Conservation (phyloP, 2,797 vertebrate genomes). For the Typhlichthys subterraneus region DNA sequence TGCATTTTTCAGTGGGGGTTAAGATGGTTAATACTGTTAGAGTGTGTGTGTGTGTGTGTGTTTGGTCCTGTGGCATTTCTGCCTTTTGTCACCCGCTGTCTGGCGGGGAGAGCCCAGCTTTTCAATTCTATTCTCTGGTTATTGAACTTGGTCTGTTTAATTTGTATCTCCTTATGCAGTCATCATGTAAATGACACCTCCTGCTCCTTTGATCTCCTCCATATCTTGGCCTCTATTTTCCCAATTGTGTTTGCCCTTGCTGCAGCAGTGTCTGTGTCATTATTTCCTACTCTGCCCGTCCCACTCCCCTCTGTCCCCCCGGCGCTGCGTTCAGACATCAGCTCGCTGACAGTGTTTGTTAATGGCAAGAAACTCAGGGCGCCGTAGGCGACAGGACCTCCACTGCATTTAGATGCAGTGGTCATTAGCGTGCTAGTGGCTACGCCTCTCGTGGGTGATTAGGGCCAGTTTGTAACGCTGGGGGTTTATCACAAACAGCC, state of each 20-base stretch:
- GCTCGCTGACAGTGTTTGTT: conserved; percentile 30
- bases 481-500: background rate
- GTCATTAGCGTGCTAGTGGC: conserved; percentile 31
- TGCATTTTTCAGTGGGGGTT: too few relatives aligned
- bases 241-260: too few relatives aligned
- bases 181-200: background rate
- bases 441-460: background rate
- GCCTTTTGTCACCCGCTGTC: background rate
- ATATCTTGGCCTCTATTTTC: too few relatives aligned
- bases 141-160: background rate
- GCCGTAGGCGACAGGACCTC: conserved; percentile 38
- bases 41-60: background rate
- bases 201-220: too few relatives aligned
- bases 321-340: conserved; percentile 26
- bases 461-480: background rate
- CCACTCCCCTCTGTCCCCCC: conserved; percentile 11
- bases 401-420: conserved; percentile 18
- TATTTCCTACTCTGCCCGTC: conserved; percentile 27
- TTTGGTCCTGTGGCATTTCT: background rate
- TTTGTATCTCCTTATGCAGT: conserved; percentile 3
- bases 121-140: conserved; percentile 12
- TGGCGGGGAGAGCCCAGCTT: background rate
- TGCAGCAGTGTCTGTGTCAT: conserved; percentile 13
- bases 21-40: too few relatives aligned
- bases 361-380: conserved; percentile 28